Percentiles rank a stretch among this genome's conserved stretches.
Conservation (phyloP, 2,888 invertebrate genomes). For the Sarcophaga caerulescens region DNA sequence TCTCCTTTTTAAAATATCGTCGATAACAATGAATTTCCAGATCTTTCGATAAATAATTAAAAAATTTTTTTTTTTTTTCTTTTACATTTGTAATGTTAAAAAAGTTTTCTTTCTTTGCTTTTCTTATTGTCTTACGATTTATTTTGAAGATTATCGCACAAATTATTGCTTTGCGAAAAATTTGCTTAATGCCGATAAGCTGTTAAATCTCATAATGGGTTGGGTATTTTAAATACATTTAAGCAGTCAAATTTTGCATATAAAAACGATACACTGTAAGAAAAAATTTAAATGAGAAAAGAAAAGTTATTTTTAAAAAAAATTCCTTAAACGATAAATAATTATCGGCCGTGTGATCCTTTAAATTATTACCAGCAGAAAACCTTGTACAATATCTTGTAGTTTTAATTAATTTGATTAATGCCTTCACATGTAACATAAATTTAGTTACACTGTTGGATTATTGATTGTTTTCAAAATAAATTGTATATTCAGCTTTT, state of each 20-base stretch:
- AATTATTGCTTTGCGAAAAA: slow-evolving; percentile 46
- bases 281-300: slow-evolving; percentile 16
- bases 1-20: slow-evolving; percentile 29
- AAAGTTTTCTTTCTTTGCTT: neutral
- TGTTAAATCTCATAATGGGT: slow-evolving; percentile 24
- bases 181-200: slow-evolving; percentile 33
- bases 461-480: no score
- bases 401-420: no score
- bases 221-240: slow-evolving; percentile 23
- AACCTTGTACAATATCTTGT: no score
- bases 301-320: neutral
- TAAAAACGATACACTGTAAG: slow-evolving; percentile 44
- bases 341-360: neutral
- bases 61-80: slow-evolving; percentile 24
- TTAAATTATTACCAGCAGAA: slow-evolving; percentile 46
- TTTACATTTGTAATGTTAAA: neutral
- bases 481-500: no score
- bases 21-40: slow-evolving; percentile 13
- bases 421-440: no score
- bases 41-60: slow-evolving; percentile 53
- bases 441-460: no score
- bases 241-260: neutral
- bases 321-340: neutral
- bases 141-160: slow-evolving; percentile 41
- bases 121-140: slow-evolving; percentile 4